Evolutionary conservation across 2,113 vertebrate species (phyloP).

Genomic region (Seriola dumerili): DNA sequence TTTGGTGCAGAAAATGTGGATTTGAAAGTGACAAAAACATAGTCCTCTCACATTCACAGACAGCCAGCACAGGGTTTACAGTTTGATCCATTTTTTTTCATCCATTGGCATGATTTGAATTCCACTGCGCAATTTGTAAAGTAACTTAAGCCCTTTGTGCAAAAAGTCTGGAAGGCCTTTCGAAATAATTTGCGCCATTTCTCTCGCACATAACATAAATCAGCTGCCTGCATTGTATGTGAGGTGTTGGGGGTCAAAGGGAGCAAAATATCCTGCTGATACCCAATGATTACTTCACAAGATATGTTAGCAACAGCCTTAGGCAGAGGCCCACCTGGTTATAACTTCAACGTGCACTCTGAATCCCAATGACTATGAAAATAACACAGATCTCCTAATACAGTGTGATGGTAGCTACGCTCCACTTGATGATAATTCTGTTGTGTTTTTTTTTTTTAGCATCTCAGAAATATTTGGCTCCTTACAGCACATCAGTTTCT

Average conservation of each 20-base stretch:
- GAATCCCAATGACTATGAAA: constrained; percentile 59
- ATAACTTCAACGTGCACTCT: constrained; percentile 23
- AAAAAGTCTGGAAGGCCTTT: constrained; percentile 6
- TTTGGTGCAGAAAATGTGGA: constrained; percentile 37
- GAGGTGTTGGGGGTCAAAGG: constrained; percentile 55
- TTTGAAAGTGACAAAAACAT: constrained; percentile 44
- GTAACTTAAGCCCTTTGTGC: constrained; percentile 3
- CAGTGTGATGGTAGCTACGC: background rate
- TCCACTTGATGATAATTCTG: constrained; percentile 41
- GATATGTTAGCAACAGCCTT: constrained; percentile 63
- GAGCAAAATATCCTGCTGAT: constrained; percentile 60
- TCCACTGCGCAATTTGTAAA: constrained; percentile 28
- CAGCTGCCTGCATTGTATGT: constrained; percentile 43
- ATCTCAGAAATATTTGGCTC: background rate
- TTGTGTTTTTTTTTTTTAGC: constrained; percentile 20
- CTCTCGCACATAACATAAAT: constrained; percentile 14
- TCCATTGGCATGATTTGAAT: constrained; percentile 30
- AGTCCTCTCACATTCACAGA: constrained; percentile 39
- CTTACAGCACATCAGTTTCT: background rate
- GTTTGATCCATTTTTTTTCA: background rate
- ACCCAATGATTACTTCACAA: constrained; percentile 61
- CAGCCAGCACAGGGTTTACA: background rate
- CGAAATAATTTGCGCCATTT: constrained; percentile 38
- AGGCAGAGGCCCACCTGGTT: constrained; percentile 61
- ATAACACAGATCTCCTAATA: constrained; percentile 18